Evolutionary conservation across 2,797 vertebrate species (phyloP), one percentile per base, ranked within the genome.

Genomic region (Manis javanica): DNA sequence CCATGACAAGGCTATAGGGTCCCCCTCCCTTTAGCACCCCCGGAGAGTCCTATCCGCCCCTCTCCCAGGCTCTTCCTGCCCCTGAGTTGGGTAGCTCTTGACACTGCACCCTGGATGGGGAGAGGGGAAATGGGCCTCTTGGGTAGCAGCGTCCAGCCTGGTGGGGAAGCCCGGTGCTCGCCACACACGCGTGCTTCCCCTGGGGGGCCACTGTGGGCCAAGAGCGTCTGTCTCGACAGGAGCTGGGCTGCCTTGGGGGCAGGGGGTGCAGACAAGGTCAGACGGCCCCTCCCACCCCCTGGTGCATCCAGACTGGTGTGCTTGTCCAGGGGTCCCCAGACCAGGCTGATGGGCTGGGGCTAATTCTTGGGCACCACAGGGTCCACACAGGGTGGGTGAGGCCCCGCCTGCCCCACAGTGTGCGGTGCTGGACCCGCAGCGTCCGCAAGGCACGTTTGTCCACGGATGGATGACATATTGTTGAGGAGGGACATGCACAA

Each of bases 181-280:
- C 7, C 46, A 4, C 46, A 53, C n/a, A 12, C 5, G 34, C 15
- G 26, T 46, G 51, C n/a, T 34, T 37, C 46, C 82, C 23, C 63
- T 66, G n/a, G 9, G 3, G n/a, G 31, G n/a, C 46, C 3, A 46
- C n/a, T 16, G 46, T 0, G 4, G 59, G 39, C 29, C 29, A 63
- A n/a, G 39, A 19, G 64, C 1, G 39, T 63, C 59, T 83, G 3
- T 82, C 29, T 64, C 6, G 59, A 12, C 12, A 83, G 49, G 19
- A 64, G 29, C 59, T 49, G 12, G 23, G 59, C 29, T n/a, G 42
- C 31, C 12, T 49, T 24, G 29, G 59, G 79, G 31, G 39, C 1
- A 2, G 71, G 39, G 11, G 29, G 15, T n/a, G 19, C 42, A n/a
- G 21, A 39, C 2, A 24, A 64, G 64, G 21, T 49, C 31, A 64